Base-by-base conservation (phyloP, 2,113 vertebrate genomes). In the Protomyctophum bolini region DNA sequence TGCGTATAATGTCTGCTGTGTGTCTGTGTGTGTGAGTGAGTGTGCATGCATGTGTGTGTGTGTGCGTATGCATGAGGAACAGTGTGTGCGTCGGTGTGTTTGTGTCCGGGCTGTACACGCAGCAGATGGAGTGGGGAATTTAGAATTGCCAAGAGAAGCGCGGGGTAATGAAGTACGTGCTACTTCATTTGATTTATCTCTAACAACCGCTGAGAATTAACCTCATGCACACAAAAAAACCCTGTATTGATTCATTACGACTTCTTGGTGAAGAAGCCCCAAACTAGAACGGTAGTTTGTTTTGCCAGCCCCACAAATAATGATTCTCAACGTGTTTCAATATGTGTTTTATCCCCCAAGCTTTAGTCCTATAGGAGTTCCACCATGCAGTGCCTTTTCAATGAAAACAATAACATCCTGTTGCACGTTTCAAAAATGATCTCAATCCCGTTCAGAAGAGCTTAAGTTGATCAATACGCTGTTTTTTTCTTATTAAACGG, bases 121-220 rank as follows among this genome's bases (percentile, higher is more conserved):
- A 72, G 73, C 75, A 79, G 83, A 91, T 87, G 60, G 83, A 84
- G 76, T 86, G 72, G 83, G 77, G 76, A 64, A 60, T 89, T 80
- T 85, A 65, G 73, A 67, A 83, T 73, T 59, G 69, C 62, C 47
- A 68, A 59, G 69, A 73, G 68, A 71, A 73, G 82, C 77, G 58
- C 77, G 21, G 82, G 82, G 67, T 81, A 76, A 80, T 86, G 72
- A 67, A 75, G 76, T 73, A 86, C 77, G 68, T 72, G 84, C 68
- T 77, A 86, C 69, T 84, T 83, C 76, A 78, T 86, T 87, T 89
- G 59, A 81, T 87, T 80, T 78, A 60, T 81, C 68, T 84, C 72
- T 85, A 86, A 87, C 84, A 87, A 80, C 82, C 80, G 82, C 33
- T 68, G 80, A 70, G 68, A 83, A 79, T 73, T 79, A 81, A 65